Percentiles rank a stretch among this genome's conserved stretches.
These are phyloP conservation scores for Hypomesus transpacificus DNA, from an alignment of 2,113 vertebrate genomes.

Conservation along the genomic window DNA sequence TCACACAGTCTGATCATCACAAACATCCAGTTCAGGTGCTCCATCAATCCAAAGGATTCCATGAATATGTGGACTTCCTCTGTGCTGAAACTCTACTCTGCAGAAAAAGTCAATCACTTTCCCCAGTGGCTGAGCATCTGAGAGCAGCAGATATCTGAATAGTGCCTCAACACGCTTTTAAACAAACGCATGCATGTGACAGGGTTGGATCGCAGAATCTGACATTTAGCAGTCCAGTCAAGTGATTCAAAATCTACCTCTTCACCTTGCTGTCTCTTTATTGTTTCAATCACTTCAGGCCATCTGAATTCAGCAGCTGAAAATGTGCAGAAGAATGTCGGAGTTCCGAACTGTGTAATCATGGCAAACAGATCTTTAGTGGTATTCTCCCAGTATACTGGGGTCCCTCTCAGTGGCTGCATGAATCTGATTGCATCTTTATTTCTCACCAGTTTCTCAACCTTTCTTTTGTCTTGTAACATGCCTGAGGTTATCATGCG, in stretches of 20 bases:
- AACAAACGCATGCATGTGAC: constrained; percentile 19
- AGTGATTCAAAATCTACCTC: no score
- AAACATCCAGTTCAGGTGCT: constrained; percentile 12
- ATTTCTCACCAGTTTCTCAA: background rate
- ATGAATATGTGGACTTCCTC: constrained; percentile 28
- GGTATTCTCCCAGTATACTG: background rate
- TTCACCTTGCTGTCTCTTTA: no score
- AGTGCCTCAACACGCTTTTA: constrained; percentile 7
- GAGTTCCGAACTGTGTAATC: background rate
- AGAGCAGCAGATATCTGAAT: constrained; percentile 1
- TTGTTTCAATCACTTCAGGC: no score
- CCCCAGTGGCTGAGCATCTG: constrained; percentile 3
- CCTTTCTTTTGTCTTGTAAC: no score
- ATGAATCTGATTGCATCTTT: background rate
- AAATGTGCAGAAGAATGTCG: background rate
- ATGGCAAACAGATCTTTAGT: background rate
- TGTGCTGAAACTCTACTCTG: constrained; percentile 33
- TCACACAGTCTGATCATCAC: constrained; percentile 6
- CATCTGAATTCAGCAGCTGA: background rate
- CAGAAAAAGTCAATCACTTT: constrained; percentile 14
- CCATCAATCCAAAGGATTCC: constrained; percentile 13
- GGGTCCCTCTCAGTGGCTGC: background rate
- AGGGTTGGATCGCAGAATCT: background rate
- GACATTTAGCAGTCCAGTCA: background rate
- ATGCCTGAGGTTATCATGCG: no score